phyloP scores from a whole-genome alignment of 2,797 vertebrate species.

The Siniperca obscura region DNA sequence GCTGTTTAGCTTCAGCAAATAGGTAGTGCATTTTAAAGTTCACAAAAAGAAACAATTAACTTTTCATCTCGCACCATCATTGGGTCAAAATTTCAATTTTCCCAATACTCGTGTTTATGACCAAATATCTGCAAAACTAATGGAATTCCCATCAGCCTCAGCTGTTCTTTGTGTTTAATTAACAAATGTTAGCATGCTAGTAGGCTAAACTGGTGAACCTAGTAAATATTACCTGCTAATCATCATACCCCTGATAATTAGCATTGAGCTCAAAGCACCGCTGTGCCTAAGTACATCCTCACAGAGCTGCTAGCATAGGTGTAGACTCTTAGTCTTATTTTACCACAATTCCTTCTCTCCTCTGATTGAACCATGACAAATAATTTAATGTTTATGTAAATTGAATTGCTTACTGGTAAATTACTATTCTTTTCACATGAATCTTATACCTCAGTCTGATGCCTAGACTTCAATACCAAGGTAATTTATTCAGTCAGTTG shows the following conservation, averaged over 20 bases:
- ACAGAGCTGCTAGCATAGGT: too few species aligned
- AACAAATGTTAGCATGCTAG: not conserved
- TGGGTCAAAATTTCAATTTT: too few species aligned
- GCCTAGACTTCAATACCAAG: slow-evolving; percentile 10
- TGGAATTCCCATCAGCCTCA: too few species aligned
- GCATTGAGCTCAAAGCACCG: too few species aligned
- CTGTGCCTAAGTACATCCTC: too few species aligned
- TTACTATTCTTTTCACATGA: slow-evolving; percentile 32
- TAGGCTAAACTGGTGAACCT: not conserved
- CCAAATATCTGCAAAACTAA: too few species aligned
- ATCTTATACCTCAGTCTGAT: slow-evolving; percentile 5
- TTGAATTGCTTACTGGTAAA: slow-evolving; percentile 17
- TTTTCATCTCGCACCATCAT: too few species aligned
- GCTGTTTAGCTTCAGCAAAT: not conserved
- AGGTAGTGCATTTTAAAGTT: not conserved
- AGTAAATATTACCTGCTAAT: not conserved
- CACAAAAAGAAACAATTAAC: not conserved
- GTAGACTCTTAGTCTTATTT: too few species aligned
- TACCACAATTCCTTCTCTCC: not conserved
- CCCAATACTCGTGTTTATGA: too few species aligned
- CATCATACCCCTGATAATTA: too few species aligned
- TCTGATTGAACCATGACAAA: slow-evolving; percentile 14
- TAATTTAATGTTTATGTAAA: slow-evolving; percentile 30
- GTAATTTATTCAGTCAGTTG: slow-evolving; percentile 26
- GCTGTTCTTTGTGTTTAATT: not conserved